Conservation (phyloP, 2,888 invertebrate species). For the Notocelia uddmanniana region DNA sequence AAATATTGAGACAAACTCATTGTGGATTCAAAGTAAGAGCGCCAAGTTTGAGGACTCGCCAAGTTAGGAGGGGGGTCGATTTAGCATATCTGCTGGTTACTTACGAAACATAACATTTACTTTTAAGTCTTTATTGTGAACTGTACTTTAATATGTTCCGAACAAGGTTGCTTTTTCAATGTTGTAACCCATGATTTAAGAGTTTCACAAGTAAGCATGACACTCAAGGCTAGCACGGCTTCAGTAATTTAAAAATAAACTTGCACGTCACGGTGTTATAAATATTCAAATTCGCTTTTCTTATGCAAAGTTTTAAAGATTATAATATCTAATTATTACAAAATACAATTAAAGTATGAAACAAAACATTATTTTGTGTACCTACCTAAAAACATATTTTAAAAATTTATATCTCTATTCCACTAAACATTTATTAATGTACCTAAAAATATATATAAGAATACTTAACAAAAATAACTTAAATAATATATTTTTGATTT, state of each 20-base stretch:
- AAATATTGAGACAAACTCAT: conserved; percentile 44
- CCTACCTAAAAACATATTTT: too few relatives aligned
- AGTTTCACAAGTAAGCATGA: neutral
- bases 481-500: too few relatives aligned
- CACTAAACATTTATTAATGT: too few relatives aligned
- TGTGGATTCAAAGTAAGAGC: conserved; percentile 39
- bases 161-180: neutral
- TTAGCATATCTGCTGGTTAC: conserved; percentile 38
- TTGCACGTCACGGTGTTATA: conserved; percentile 26
- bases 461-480: too few relatives aligned
- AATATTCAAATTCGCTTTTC: conserved; percentile 29
- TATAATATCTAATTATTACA: neutral
- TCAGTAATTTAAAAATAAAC: conserved; percentile 43
- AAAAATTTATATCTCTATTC: too few relatives aligned
- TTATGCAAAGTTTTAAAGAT: conserved; percentile 1
- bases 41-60: conserved; percentile 41
- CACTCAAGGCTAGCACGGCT: conserved; percentile 32
- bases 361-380: too few relatives aligned
- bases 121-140: neutral
- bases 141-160: neutral
- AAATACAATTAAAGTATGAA: too few relatives aligned
- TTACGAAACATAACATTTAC: conserved; percentile 11
- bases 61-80: conserved; percentile 33
- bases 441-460: too few relatives aligned
- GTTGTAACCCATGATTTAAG: neutral